phyloP scores from a whole-genome alignment of 1,140 invertebrate genomes.

The Aphidius ervi region DNA sequence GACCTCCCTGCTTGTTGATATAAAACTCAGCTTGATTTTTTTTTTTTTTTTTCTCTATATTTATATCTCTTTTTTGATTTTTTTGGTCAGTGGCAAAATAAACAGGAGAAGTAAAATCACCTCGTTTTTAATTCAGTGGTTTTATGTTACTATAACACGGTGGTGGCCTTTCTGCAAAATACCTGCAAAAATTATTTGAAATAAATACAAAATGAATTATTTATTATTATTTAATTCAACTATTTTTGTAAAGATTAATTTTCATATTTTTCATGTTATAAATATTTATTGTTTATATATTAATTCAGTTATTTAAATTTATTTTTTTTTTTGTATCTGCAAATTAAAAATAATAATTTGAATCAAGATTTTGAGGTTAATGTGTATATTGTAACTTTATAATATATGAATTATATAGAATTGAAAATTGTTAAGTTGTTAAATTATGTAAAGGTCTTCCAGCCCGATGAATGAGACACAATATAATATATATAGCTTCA shows the following conservation, averaged over 20 bases:
- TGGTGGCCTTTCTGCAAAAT: constrained; percentile 18
- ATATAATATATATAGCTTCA: background rate
- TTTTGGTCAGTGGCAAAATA: background rate
- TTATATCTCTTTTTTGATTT: background rate
- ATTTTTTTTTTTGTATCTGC: no score
- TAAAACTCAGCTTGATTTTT: background rate
- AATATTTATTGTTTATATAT: no score
- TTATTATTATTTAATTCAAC: no score
- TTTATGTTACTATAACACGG: constrained; percentile 35
- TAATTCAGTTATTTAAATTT: no score
- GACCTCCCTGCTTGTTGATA: constrained; percentile 36
- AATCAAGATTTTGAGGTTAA: no score
- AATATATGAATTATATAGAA: no score
- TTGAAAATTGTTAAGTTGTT: no score
- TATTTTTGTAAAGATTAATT: no score
- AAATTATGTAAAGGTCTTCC: background rate
- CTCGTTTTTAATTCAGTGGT: constrained; percentile 17
- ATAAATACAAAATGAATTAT: no score
- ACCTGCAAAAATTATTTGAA: background rate
- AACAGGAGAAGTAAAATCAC: constrained; percentile 15
- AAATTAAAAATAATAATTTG: no score
- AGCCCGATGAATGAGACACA: constrained; percentile 6
- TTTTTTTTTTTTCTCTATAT: background rate
- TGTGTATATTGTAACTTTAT: no score
- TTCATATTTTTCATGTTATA: no score